Percentiles rank a stretch among this genome's conserved stretches.
phyloP scores from a whole-genome alignment of 2,113 vertebrate species.

The Microcebus griseorufus region DNA sequence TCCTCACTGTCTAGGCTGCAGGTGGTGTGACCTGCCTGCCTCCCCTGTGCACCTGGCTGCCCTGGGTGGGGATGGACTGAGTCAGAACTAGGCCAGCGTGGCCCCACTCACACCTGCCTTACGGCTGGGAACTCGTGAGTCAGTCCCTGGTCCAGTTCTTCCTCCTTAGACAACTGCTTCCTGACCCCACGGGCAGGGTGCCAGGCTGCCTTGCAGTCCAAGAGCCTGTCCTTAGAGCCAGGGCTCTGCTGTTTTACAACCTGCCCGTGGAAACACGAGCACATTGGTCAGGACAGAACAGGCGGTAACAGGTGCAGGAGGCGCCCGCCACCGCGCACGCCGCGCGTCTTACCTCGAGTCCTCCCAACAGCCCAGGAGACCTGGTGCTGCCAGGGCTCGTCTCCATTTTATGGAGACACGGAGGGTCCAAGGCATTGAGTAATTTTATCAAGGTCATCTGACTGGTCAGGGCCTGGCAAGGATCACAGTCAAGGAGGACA shows the following conservation, averaged over 20 bases:
- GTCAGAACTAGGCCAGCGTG: not conserved
- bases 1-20: not conserved
- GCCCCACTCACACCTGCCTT: not conserved
- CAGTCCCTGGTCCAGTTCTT: not conserved
- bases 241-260: not conserved
- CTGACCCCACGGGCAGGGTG: not conserved
- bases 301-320: not conserved
- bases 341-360: not conserved
- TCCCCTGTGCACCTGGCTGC: not conserved
- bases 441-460: not conserved
- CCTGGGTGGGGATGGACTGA: not conserved
- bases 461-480: not conserved
- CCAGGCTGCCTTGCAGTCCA: not conserved
- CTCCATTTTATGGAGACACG: not conserved
- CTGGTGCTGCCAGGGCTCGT: not conserved
- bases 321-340: accelerated
- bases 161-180: not conserved
- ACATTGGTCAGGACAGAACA: not conserved
- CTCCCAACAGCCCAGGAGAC: not conserved
- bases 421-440: not conserved
- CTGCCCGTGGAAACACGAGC: accelerated
- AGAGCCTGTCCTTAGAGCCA: not conserved
- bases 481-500: not conserved
- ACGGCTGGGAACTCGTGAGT: too few species aligned
- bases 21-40: too few species aligned